phyloP scores from a whole-genome alignment of 2,113 vertebrate genomes.

The Melanotaenia duboulayi region DNA sequence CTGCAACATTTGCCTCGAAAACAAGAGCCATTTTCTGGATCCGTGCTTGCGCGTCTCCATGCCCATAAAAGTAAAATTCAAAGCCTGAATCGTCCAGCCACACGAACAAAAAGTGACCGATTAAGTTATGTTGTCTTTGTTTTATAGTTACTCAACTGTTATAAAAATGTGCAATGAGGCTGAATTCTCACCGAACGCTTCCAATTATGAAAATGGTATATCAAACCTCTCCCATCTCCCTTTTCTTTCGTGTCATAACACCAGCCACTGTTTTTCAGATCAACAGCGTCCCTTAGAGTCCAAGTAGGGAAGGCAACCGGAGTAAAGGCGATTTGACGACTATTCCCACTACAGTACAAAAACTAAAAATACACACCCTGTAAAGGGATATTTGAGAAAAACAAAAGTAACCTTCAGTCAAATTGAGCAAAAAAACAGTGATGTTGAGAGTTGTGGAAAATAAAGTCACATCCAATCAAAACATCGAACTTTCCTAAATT shows the following conservation, averaged over 20 bases:
- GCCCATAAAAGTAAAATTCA: background rate
- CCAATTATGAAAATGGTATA: background rate
- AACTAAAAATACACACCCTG: too few species aligned
- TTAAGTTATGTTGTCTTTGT: too few species aligned
- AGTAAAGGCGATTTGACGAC: background rate
- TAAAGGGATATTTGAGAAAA: too few species aligned
- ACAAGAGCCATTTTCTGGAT: constrained; percentile 28
- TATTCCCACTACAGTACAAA: too few species aligned
- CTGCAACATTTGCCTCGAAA: constrained; percentile 10
- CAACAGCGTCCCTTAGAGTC: constrained; percentile 31
- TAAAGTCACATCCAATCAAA: too few species aligned
- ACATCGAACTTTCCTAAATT: too few species aligned
- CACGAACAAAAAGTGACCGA: too few species aligned
- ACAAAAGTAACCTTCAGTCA: too few species aligned
- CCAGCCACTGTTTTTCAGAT: background rate
- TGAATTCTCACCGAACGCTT: background rate
- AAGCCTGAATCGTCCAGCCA: background rate
- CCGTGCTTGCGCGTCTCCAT: constrained; percentile 27
- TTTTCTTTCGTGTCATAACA: background rate
- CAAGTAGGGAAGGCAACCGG: background rate
- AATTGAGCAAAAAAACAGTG: too few species aligned
- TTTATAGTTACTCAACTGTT: background rate
- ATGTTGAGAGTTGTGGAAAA: too few species aligned
- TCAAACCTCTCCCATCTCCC: too few species aligned
- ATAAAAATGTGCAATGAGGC: background rate